Conservation (phyloP, 2,888 invertebrate genomes). For the Netelia inedita region DNA sequence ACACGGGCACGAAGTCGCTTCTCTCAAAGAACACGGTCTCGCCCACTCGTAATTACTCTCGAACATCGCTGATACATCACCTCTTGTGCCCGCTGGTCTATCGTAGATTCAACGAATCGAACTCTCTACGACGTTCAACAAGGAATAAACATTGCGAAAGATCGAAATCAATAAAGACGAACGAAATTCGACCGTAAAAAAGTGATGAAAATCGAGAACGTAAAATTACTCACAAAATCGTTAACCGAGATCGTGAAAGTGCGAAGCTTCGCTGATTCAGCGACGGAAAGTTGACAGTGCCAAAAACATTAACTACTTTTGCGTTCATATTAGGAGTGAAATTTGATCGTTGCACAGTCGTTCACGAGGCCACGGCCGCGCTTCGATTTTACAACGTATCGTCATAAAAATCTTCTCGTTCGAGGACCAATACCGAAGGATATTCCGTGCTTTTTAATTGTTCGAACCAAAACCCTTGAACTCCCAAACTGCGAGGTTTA, state of each 20-base stretch:
- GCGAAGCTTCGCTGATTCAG: neutral
- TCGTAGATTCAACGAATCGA: conserved; percentile 38
- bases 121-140: conserved; percentile 28
- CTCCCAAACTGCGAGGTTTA: neutral
- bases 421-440: neutral
- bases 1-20: conserved; percentile 52
- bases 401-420: neutral
- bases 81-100: conserved; percentile 2
- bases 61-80: conserved; percentile 19
- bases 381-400: conserved; percentile 2
- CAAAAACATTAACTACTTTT: conserved; percentile 27
- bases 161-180: neutral
- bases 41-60: conserved; percentile 64
- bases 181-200: neutral
- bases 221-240: neutral
- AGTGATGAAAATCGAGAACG: neutral
- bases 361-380: conserved; percentile 18
- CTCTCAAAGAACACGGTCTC: conserved; percentile 55
- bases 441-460: conserved; percentile 6
- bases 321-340: conserved; percentile 64
- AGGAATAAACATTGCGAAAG: neutral
- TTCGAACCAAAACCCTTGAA: neutral
- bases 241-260: neutral
- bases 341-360: conserved; percentile 40
- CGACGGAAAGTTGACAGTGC: conserved; percentile 31